phyloP scores from a whole-genome alignment of 23 tunicate genomes.

The Styela clava region DNA sequence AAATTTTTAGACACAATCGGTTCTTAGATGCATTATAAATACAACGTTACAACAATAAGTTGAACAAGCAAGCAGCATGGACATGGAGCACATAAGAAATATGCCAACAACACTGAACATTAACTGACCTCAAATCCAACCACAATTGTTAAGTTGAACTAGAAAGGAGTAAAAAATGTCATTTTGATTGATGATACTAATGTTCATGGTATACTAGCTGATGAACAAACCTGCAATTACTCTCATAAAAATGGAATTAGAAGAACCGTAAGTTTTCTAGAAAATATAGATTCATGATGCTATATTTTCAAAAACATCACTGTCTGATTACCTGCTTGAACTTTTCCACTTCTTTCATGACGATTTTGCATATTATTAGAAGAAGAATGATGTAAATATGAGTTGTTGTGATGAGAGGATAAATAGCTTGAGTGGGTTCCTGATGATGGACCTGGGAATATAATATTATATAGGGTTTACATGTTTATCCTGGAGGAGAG shows the following conservation, averaged over 20 bases:
- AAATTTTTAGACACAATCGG: too few species aligned
- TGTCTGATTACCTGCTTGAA: not conserved
- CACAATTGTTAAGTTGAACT: constrained; percentile 9
- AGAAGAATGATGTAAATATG: not conserved
- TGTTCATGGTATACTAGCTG: not conserved
- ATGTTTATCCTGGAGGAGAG: too few species aligned
- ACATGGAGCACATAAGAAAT: not conserved
- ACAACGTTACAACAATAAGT: too few species aligned
- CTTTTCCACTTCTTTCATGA: constrained; percentile 13
- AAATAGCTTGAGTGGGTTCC: constrained; percentile 8
- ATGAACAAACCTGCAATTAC: too few species aligned
- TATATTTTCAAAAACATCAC: too few species aligned
- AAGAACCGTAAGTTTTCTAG: too few species aligned
- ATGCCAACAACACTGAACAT: not conserved
- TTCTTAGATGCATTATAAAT: too few species aligned
- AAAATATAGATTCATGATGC: too few species aligned
- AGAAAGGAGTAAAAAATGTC: not conserved
- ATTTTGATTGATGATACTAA: not conserved
- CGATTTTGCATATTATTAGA: constrained; percentile 6
- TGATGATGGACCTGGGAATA: not conserved
- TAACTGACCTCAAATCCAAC: constrained; percentile 7
- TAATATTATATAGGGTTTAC: not conserved
- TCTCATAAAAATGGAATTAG: too few species aligned
- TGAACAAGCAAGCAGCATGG: not conserved
- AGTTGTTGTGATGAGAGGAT: constrained; percentile 16